phyloP scores from a whole-genome alignment of 1,140 invertebrate species.

The Oryctes rhinoceros region DNA sequence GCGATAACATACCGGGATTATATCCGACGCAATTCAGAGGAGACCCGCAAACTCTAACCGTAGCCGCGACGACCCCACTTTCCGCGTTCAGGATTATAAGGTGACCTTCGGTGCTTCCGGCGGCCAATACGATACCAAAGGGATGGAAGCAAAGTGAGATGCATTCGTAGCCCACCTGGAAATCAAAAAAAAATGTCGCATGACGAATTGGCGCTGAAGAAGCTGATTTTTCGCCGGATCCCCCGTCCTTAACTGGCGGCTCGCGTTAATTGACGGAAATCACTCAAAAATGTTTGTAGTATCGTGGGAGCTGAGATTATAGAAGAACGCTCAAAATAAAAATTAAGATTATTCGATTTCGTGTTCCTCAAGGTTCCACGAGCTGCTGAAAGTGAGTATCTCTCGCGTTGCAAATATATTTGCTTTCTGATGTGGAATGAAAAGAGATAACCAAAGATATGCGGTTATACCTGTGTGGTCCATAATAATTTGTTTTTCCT shows the following conservation, averaged over 20 bases:
- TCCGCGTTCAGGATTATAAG: slow-evolving; percentile 85
- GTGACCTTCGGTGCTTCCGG: slow-evolving; percentile 89
- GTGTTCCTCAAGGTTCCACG: too few species aligned
- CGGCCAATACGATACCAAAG: slow-evolving; percentile 83
- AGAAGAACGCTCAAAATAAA: too few species aligned
- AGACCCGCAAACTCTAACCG: slow-evolving; percentile 85
- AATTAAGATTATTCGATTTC: too few species aligned
- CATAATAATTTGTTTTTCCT: slow-evolving; percentile 85
- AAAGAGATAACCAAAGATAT: too few species aligned
- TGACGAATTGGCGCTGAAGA: not conserved
- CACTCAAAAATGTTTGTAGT: too few species aligned
- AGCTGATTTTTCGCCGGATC: slow-evolving; percentile 19
- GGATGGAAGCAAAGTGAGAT: slow-evolving; percentile 88
- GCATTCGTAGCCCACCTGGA: slow-evolving; percentile 79
- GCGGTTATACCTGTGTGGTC: slow-evolving; percentile 78
- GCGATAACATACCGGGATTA: slow-evolving; percentile 76
- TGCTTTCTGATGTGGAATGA: too few species aligned
- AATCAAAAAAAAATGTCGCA: not conserved
- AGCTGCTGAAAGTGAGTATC: too few species aligned
- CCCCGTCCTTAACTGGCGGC: too few species aligned
- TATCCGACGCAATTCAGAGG: slow-evolving; percentile 84
- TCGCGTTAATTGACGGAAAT: too few species aligned
- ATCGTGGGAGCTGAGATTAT: too few species aligned
- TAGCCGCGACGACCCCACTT: slow-evolving; percentile 81
- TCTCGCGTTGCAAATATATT: too few species aligned